phyloP scores from a whole-genome alignment of 2,113 vertebrate genomes.

The Cryptomyrus ogoouensis region DNA sequence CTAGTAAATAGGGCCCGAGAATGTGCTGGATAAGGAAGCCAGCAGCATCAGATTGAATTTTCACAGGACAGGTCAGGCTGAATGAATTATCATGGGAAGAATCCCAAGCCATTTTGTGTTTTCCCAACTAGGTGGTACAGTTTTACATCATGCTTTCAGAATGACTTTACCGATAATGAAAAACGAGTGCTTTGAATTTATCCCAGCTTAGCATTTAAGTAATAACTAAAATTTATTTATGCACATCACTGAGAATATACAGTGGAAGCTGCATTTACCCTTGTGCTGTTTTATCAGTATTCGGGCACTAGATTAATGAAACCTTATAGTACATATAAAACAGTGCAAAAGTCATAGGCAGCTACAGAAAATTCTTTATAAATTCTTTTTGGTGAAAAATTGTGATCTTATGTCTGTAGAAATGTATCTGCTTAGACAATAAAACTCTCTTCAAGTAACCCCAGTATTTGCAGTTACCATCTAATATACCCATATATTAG shows the following conservation, averaged over 20 bases:
- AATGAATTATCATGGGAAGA: conserved; percentile 6
- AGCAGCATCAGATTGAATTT: not conserved
- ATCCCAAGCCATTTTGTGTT: not conserved
- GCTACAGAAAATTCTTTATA: not conserved
- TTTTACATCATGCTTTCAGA: not conserved
- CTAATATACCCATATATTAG: not conserved
- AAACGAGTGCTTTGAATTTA: not conserved
- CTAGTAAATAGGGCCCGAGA: not conserved
- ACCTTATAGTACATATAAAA: not conserved
- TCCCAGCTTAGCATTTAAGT: not conserved
- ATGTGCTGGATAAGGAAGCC: not conserved
- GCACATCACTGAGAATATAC: not conserved
- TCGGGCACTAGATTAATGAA: not conserved
- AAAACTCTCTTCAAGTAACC: not conserved
- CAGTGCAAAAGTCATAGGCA: not conserved
- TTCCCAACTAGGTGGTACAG: not conserved
- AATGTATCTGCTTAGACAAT: not conserved
- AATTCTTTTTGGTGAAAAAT: not conserved
- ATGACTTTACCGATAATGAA: not conserved
- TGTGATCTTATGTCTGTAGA: not conserved
- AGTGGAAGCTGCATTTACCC: not conserved
- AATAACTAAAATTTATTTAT: not conserved
- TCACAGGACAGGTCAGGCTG: not conserved
- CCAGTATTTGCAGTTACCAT: not conserved
- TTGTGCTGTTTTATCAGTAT: not conserved